Evolutionary conservation across 1,140 invertebrate genomes (phyloP).

Genomic region (Mamestra configurata): DNA sequence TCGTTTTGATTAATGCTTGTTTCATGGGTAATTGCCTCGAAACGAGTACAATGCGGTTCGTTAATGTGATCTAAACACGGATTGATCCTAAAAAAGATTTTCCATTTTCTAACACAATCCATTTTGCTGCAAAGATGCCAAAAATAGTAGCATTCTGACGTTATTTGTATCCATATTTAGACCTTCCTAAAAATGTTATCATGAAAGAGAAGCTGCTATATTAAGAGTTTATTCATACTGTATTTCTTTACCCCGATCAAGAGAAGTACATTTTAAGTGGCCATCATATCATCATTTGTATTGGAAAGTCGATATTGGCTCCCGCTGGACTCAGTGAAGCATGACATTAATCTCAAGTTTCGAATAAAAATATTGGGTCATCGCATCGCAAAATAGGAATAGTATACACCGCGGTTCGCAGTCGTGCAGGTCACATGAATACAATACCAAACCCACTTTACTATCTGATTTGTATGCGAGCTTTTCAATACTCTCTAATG

Average conservation of each 20-base stretch:
- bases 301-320: slow-evolving; percentile 43
- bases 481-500: slow-evolving; percentile 29
- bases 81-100: not conserved
- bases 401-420: slow-evolving; percentile 15
- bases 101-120: not conserved
- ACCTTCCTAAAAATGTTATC: not conserved
- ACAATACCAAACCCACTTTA: slow-evolving; percentile 23
- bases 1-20: not conserved
- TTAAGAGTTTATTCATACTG: slow-evolving; percentile 12
- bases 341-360: slow-evolving; percentile 54
- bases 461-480: slow-evolving; percentile 32
- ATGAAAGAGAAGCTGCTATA: slow-evolving; percentile 2
- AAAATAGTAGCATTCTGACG: not conserved
- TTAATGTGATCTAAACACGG: not conserved
- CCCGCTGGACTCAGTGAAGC: slow-evolving; percentile 32
- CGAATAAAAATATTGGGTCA: slow-evolving; percentile 50
- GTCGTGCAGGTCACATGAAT: slow-evolving; percentile 12
- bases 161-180: not conserved
- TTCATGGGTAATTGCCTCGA: not conserved
- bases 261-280: slow-evolving; percentile 41
- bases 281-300: slow-evolving; percentile 40
- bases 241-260: slow-evolving; percentile 18
- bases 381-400: slow-evolving; percentile 44
- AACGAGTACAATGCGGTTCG: not conserved
- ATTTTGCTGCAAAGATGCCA: not conserved